A percentile compares a stretch with the other conserved stretches of the same genome.
phyloP scores from a whole-genome alignment of 2,888 invertebrate genomes.

The Drosophila nr. perissopoda region DNA sequence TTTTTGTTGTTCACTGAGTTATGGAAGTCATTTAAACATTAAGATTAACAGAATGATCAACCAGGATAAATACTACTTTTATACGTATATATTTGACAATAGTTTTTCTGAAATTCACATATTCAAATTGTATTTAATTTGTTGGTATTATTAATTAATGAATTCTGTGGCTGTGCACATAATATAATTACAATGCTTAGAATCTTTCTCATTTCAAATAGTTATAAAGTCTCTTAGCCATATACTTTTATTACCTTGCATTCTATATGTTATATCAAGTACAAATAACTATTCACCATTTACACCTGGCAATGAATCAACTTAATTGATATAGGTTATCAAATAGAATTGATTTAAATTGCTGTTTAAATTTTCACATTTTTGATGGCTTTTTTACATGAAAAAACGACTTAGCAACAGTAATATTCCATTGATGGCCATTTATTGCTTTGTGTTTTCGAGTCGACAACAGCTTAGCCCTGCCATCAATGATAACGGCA shows the following conservation, averaged over 20 bases:
- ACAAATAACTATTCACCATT: not conserved
- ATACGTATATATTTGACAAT: not conserved
- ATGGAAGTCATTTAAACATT: constrained; percentile 1
- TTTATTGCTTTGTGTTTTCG: not conserved
- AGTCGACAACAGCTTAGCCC: constrained; percentile 19
- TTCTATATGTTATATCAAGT: not conserved
- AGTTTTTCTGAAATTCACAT: not conserved
- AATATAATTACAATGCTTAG: not conserved
- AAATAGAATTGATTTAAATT: not conserved
- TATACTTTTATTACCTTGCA: not conserved
- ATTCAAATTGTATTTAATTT: not conserved
- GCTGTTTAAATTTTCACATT: not conserved
- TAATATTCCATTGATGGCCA: not conserved
- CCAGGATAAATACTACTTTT: not conserved
- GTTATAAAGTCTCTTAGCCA: not conserved
- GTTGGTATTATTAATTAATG: not conserved
- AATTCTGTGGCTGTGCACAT: no score
- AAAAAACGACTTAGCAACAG: constrained; percentile 16
- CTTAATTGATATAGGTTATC: not conserved
- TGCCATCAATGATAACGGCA: constrained; percentile 18
- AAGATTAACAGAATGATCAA: constrained; percentile 23
- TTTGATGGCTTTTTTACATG: not conserved
- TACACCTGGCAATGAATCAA: not conserved
- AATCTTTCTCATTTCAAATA: not conserved
- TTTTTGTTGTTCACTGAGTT: constrained; percentile 11